These are phyloP conservation scores for Echeneis naucrates DNA, from an alignment of 2,797 vertebrate species.

Conservation along the genomic window DNA sequence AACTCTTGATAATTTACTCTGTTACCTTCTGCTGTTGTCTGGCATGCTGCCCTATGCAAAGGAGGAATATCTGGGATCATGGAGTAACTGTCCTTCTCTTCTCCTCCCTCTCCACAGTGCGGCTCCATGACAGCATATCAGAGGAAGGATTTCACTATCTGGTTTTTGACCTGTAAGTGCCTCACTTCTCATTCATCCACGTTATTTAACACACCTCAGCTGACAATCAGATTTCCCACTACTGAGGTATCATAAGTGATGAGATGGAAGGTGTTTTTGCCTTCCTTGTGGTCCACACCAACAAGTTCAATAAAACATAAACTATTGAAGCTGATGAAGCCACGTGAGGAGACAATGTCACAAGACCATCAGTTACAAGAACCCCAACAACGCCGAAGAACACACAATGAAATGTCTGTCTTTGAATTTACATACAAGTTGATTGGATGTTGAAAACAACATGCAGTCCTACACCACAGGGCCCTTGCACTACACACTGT, in stretches of 20 bases:
- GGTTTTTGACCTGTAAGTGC: slow-evolving; percentile 91
- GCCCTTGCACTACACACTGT: too few species aligned
- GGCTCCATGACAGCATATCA: slow-evolving; percentile 80
- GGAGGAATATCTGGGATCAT: neutral
- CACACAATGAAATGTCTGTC: too few species aligned
- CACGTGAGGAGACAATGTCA: too few species aligned
- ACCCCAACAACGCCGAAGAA: too few species aligned
- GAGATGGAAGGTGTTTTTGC: neutral
- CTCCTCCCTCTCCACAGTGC: slow-evolving; percentile 60
- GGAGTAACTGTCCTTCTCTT: slow-evolving; percentile 2
- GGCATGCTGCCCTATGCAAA: slow-evolving; percentile 2
- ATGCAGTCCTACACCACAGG: too few species aligned
- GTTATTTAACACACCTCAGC: neutral
- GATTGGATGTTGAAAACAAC: too few species aligned
- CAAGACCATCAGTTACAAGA: too few species aligned
- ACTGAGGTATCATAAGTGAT: slow-evolving; percentile 37
- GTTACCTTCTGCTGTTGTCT: neutral
- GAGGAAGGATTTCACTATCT: slow-evolving; percentile 98
- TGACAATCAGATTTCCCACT: slow-evolving; percentile 22
- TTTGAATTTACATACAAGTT: too few species aligned
- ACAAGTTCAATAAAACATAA: neutral
- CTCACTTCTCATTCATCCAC: slow-evolving; percentile 35
- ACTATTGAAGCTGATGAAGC: too few species aligned
- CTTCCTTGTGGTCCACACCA: slow-evolving; percentile 17
- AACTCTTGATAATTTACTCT: slow-evolving; percentile 6